Evolutionary conservation across 2,888 invertebrate species (phyloP), one percentile per base, ranked within the genome.

Genomic region (Molanna angustata): DNA sequence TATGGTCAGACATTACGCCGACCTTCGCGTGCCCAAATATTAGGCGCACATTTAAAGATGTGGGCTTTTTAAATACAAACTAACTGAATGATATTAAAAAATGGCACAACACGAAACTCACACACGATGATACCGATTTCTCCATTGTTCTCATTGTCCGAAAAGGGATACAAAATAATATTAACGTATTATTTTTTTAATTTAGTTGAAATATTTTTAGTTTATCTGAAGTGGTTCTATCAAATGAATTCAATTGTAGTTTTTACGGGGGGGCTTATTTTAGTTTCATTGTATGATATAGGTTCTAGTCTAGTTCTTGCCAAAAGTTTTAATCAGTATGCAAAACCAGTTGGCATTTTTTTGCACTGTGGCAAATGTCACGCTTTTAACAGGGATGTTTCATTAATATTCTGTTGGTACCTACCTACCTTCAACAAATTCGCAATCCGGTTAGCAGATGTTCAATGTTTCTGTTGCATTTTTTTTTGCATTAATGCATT

Each of bases 21-120:
- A 2, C 39, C 40, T 48, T 39, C 48, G 48, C 48, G 48, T 48
- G 48, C 48, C 48, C 48, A 48, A 48, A 39, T 40, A 22, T 49
- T 31, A 4, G 48, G 18, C 32, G 19, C 14, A n/a, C 27, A 4
- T 4, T 18, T 9, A 44, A 27, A 17, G 17, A 13, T 17, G 32
- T 32, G 3, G 44, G 19, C n/a, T 32, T 44, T 44, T 44, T 44
- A 32, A 32, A 32, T 44, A 19, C 16, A 32, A 32, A 16, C 11
- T 27, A 27, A 32, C 19, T 16, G 21, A 43, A 27, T 21, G 14
- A 11, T 17, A 44, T 44, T 32, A n/a, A n/a, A 17, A 32, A 32
- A 27, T 32, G 9, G 11, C 18, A 32, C 19, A 44, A 44, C 32
- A 44, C n/a, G n/a, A n/a, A n/a, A n/a, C n/a, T n/a, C n/a, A n/a